Conservation (phyloP, 2,888 invertebrate genomes). For the Eristalis intricaria region DNA sequence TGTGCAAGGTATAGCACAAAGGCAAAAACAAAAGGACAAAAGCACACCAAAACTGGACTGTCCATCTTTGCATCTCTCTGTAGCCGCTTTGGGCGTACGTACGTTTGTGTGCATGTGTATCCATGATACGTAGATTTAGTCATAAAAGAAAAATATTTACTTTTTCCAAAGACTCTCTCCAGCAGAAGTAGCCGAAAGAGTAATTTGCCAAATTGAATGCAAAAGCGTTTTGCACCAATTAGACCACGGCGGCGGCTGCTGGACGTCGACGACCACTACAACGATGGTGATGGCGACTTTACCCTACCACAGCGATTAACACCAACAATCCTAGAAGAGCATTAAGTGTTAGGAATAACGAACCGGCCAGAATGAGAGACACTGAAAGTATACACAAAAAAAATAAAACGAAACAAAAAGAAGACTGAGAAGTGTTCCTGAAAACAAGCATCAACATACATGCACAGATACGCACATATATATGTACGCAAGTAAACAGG, state of each 20-base stretch:
- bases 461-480: neutral
- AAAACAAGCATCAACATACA: slow-evolving; percentile 28
- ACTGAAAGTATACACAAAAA: neutral
- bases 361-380: neutral
- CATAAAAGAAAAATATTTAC: slow-evolving; percentile 33
- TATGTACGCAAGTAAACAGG: slow-evolving; percentile 9
- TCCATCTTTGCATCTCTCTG: slow-evolving; percentile 6
- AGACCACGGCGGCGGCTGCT: slow-evolving; percentile 37
- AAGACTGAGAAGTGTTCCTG: slow-evolving; percentile 1
- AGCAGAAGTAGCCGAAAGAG: slow-evolving; percentile 42
- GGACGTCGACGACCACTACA: slow-evolving; percentile 2
- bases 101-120: neutral
- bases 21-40: slow-evolving; percentile 5
- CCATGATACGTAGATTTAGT: slow-evolving; percentile 10
- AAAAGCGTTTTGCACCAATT: slow-evolving; percentile 62
- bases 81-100: neutral
- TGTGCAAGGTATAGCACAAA: neutral
- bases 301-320: slow-evolving; percentile 41
- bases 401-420: neutral
- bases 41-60: slow-evolving; percentile 7
- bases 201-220: slow-evolving; percentile 67
- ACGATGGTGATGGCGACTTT: neutral
- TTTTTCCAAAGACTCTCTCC: slow-evolving; percentile 5
- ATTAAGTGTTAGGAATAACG: slow-evolving; percentile 39
- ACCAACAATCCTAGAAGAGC: slow-evolving; percentile 33